phyloP scores from a whole-genome alignment of 2,113 vertebrate genomes.

The Fregata magnificens region DNA sequence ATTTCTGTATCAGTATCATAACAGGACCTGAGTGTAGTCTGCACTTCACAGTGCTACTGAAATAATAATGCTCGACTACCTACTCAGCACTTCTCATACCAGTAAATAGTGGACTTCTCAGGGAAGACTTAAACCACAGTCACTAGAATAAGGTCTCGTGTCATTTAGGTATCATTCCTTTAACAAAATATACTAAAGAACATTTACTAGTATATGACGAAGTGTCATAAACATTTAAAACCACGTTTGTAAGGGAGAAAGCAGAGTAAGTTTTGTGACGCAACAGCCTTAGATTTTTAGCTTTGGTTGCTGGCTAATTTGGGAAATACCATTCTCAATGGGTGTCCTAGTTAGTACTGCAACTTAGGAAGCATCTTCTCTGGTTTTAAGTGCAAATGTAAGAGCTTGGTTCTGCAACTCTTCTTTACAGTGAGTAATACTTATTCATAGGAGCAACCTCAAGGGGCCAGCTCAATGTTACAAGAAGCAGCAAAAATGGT shows the following conservation, averaged over 20 bases:
- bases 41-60: background rate
- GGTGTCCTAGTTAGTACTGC: background rate
- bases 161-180: background rate
- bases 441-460: background rate
- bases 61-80: background rate
- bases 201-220: background rate
- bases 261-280: background rate
- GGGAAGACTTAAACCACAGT: background rate
- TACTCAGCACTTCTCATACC: background rate
- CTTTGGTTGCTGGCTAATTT: background rate
- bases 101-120: background rate
- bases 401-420: background rate
- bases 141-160: background rate
- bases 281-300: background rate
- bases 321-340: background rate
- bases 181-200: background rate
- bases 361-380: background rate
- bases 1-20: background rate
- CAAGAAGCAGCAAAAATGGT: background rate
- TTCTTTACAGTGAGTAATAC: background rate
- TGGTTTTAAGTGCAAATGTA: background rate
- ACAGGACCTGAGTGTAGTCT: background rate
- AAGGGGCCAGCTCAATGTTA: background rate
- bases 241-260: background rate
- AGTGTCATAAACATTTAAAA: background rate